These are phyloP conservation scores for Falcunculus frontatus DNA, from an alignment of 2,113 vertebrate genomes.

Conservation along the genomic window DNA sequence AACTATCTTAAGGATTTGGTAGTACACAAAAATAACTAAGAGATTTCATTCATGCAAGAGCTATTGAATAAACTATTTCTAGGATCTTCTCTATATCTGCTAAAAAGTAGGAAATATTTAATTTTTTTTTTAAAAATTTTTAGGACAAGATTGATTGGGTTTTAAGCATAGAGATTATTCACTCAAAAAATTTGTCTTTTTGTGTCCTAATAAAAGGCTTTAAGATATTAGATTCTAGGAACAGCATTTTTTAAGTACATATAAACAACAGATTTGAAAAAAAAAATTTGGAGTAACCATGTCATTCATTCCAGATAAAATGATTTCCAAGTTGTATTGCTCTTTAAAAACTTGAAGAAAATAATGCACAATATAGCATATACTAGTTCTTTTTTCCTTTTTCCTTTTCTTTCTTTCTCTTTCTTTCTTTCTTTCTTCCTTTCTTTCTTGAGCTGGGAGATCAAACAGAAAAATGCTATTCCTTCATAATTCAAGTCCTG, in stretches of 20 bases:
- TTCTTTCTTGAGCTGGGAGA: background rate
- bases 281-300: background rate
- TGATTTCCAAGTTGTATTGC: background rate
- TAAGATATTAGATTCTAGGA: background rate
- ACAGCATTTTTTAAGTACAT: background rate
- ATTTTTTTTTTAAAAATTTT: too few relatives aligned
- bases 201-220: background rate
- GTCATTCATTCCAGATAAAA: background rate
- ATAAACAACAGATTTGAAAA: background rate
- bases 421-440: rapidly evolving
- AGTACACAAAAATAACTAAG: background rate
- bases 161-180: background rate
- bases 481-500: background rate
- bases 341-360: background rate
- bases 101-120: background rate
- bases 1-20: background rate
- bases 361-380: background rate
- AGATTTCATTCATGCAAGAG: background rate
- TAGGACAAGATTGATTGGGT: background rate
- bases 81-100: background rate
- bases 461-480: background rate
- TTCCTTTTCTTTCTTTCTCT: rapidly evolving
- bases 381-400: rapidly evolving
- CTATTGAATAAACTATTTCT: background rate
- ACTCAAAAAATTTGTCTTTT: background rate